phyloP scores from a whole-genome alignment of 2,113 vertebrate genomes.

The Macaca mulatta region DNA sequence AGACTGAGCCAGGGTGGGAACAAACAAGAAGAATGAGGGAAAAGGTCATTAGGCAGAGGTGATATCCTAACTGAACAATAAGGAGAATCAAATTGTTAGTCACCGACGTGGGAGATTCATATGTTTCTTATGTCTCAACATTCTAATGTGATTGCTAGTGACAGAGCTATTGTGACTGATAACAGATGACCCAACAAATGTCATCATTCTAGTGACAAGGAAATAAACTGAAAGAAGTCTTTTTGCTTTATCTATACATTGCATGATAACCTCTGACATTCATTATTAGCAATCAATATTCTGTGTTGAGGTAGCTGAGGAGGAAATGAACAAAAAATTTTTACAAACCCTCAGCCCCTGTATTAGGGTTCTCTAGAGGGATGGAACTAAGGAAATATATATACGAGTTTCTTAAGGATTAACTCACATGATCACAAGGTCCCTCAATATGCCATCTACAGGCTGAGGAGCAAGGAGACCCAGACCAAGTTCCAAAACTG shows the following conservation, averaged over 20 bases:
- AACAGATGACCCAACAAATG: neutral
- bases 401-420: too few species aligned
- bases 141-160: neutral
- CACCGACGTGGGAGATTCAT: neutral
- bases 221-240: conserved; percentile 25
- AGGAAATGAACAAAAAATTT: neutral
- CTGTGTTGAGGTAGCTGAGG: neutral
- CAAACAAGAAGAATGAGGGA: neutral
- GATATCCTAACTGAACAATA: neutral
- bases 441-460: too few species aligned
- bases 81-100: neutral
- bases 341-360: neutral
- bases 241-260: neutral
- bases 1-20: neutral
- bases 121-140: neutral
- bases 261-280: neutral
- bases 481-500: too few species aligned
- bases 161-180: neutral
- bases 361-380: neutral
- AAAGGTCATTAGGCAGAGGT: neutral
- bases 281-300: neutral
- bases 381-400: too few species aligned
- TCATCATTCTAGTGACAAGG: neutral
- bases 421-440: too few species aligned
- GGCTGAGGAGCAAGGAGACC: too few species aligned